A percentile compares a stretch with the other conserved stretches of the same genome.
These are phyloP conservation scores for Zaprionus gabonicus DNA, from an alignment of 1,140 invertebrate species.

Conservation along the genomic window DNA sequence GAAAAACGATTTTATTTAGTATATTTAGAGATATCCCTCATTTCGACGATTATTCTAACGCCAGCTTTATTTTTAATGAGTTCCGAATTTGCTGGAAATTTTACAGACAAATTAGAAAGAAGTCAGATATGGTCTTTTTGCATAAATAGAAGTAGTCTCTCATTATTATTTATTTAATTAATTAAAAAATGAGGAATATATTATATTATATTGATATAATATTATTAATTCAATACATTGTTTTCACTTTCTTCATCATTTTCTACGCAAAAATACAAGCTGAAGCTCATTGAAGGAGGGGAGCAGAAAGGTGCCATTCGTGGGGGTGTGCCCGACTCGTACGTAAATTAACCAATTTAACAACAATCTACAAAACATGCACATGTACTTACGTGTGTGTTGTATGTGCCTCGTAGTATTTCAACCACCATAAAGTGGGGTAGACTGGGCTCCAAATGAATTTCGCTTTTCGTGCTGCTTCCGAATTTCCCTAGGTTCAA, in stretches of 20 bases:
- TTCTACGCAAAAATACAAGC: not conserved
- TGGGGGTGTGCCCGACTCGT: conserved; percentile 20
- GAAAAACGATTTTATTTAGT: too few species aligned
- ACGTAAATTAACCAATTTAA: conserved; percentile 62
- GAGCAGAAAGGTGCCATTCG: not conserved
- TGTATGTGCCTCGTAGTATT: conserved; percentile 16
- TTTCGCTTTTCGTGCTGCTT: conserved; percentile 37
- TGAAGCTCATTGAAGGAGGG: not conserved
- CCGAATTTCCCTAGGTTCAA: conserved; percentile 62
- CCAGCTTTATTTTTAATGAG: too few species aligned
- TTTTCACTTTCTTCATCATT: not conserved
- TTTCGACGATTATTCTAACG: too few species aligned
- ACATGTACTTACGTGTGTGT: not conserved
- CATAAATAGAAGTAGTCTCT: too few species aligned
- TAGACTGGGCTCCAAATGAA: conserved; percentile 35
- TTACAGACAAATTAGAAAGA: too few species aligned
- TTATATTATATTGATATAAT: not conserved
- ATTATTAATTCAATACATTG: not conserved
- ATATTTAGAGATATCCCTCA: too few species aligned
- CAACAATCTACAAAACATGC: conserved; percentile 7
- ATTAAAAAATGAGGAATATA: too few species aligned
- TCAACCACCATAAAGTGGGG: conserved; percentile 42
- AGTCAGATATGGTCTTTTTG: too few species aligned
- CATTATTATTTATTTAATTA: too few species aligned
- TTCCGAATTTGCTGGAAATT: too few species aligned